phyloP scores from a whole-genome alignment of 1,140 invertebrate species.

The Akabosia matsudoensis region DNA sequence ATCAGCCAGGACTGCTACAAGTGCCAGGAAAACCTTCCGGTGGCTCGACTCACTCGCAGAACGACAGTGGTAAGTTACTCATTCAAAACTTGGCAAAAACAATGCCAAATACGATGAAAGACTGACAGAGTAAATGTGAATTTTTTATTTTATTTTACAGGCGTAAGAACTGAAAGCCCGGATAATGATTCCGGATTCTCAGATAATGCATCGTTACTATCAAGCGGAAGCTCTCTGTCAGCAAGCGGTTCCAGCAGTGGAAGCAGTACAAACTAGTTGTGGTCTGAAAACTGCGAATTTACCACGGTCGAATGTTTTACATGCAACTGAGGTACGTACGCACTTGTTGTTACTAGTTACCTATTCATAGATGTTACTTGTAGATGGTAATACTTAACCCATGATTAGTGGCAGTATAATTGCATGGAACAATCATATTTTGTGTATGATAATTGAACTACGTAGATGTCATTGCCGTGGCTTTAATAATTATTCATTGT shows the following conservation, averaged over 20 bases:
- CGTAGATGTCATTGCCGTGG: too few relatives aligned
- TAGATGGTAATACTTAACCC: too few relatives aligned
- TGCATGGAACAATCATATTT: too few relatives aligned
- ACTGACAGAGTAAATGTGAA: not conserved
- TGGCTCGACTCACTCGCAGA: not conserved
- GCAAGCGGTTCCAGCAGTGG: constrained; percentile 66
- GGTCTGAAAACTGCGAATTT: constrained; percentile 37
- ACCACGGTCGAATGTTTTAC: constrained; percentile 42
- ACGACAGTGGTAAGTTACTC: constrained; percentile 32
- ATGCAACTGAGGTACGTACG: constrained; percentile 46
- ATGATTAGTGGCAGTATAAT: too few relatives aligned
- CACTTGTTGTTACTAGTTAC: too few relatives aligned
- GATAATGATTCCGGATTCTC: constrained; percentile 97
- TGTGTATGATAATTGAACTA: too few relatives aligned
- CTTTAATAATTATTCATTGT: too few relatives aligned
- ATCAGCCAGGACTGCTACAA: constrained; percentile 57
- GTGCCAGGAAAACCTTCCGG: constrained; percentile 21
- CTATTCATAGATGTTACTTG: too few relatives aligned
- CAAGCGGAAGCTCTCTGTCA: constrained; percentile 83
- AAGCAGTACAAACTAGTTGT: constrained; percentile 53
- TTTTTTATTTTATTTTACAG: constrained; percentile 50
- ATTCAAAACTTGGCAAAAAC: not conserved
- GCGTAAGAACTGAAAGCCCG: constrained; percentile 78
- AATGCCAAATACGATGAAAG: not conserved
- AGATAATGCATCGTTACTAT: constrained; percentile 87